Conservation (phyloP, 2,888 invertebrate species). For the Xylota segnis region DNA sequence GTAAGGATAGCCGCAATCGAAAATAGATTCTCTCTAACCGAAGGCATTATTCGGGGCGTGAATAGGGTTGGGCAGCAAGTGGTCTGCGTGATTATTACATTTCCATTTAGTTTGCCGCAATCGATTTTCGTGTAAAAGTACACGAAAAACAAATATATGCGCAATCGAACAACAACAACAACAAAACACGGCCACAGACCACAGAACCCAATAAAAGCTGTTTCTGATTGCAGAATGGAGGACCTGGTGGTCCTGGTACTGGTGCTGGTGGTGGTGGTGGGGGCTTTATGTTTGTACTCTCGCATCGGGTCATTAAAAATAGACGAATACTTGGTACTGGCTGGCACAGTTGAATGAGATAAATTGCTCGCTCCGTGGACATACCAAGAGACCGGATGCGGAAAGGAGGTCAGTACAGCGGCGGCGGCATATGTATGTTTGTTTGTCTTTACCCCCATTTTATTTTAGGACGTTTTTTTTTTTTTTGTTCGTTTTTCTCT, state of each 20-base stretch:
- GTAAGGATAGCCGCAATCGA: slow-evolving; percentile 25
- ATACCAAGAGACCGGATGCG: neutral
- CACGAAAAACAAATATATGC: slow-evolving; percentile 35
- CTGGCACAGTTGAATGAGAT: slow-evolving; percentile 31
- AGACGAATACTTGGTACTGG: slow-evolving; percentile 25
- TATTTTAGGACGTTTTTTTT: slow-evolving; percentile 24
- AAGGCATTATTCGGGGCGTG: slow-evolving; percentile 26
- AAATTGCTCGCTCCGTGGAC: slow-evolving; percentile 30
- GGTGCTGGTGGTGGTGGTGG: slow-evolving; percentile 9
- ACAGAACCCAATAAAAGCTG: slow-evolving; percentile 48
- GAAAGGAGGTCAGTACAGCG: neutral
- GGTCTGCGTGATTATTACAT: slow-evolving; percentile 57
- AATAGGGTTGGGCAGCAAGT: slow-evolving; percentile 37
- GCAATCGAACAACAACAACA: neutral
- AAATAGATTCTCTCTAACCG: slow-evolving; percentile 35
- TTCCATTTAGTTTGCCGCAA: slow-evolving; percentile 31
- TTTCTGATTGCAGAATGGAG: slow-evolving; percentile 15
- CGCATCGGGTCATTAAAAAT: slow-evolving; percentile 57
- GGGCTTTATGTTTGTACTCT: slow-evolving; percentile 26
- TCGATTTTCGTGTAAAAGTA: slow-evolving; percentile 32
- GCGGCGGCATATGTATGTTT: neutral
- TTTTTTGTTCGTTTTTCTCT: slow-evolving; percentile 19
- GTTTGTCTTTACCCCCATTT: slow-evolving; percentile 34
- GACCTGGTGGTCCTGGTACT: slow-evolving; percentile 15
- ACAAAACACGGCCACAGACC: slow-evolving; percentile 25